Percentiles rank a stretch among this genome's conserved stretches.
phyloP scores from a whole-genome alignment of 2,113 vertebrate species.

The Phalacrocorax carbo region DNA sequence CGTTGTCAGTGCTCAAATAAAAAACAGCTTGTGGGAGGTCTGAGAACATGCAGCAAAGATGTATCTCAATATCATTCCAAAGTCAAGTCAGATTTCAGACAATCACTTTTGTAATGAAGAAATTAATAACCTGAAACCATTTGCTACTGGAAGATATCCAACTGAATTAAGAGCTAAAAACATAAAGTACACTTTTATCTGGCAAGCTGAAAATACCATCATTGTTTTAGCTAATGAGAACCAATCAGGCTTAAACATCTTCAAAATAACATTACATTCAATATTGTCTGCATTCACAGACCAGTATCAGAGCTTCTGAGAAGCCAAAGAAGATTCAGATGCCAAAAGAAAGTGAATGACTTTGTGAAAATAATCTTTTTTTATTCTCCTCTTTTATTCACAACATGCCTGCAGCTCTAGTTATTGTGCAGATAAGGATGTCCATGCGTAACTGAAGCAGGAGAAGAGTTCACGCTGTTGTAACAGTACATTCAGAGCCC shows the following conservation, averaged over 20 bases:
- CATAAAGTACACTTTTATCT: background rate
- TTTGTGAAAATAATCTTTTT: background rate
- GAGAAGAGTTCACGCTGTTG: background rate
- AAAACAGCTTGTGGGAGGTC: background rate
- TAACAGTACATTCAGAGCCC: background rate
- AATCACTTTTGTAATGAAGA: background rate
- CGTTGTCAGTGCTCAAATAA: background rate
- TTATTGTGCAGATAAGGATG: background rate
- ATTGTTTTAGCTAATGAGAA: background rate
- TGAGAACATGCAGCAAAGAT: background rate
- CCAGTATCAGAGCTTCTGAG: background rate
- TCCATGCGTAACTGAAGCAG: background rate
- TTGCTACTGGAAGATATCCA: background rate
- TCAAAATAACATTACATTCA: background rate
- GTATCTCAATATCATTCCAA: background rate
- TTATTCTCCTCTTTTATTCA: background rate
- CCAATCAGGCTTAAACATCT: background rate
- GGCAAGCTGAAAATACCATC: background rate
- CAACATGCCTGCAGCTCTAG: background rate
- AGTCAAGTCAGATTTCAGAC: conserved; percentile 3
- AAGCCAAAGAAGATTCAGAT: background rate
- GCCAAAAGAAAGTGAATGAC: background rate
- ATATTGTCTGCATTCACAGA: background rate
- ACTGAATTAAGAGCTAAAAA: background rate
- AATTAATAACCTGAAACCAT: conserved; percentile 3